Evolutionary conservation across 2,797 vertebrate species (phyloP).

Genomic region (Trachurus trachurus): DNA sequence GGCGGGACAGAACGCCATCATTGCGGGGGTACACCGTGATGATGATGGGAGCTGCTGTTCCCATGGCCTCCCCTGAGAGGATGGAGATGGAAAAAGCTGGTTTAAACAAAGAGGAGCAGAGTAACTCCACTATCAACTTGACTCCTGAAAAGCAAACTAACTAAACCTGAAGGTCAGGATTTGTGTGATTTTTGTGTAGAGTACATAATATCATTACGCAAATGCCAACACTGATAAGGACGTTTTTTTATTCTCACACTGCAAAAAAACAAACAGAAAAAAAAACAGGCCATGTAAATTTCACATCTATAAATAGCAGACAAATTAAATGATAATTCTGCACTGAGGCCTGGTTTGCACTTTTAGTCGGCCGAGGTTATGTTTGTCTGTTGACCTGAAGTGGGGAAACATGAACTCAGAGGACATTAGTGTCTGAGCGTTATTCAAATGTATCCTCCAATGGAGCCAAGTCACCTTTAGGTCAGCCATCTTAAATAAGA

Average conservation of each 20-base stretch:
- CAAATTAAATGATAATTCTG: constrained; percentile 14
- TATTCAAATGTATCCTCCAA: constrained; percentile 14
- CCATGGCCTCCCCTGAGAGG: constrained; percentile 88
- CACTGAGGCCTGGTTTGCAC: constrained; percentile 7
- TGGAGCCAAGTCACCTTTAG: not conserved
- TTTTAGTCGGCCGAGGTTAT: constrained; percentile 1
- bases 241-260: not conserved
- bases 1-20: constrained; percentile 89
- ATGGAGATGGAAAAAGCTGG: not conserved
- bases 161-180: constrained; percentile 46
- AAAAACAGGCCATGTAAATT: not conserved
- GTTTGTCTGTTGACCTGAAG: constrained; percentile 11
- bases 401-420: not conserved
- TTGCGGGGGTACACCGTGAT: constrained; percentile 91
- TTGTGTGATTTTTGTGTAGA: constrained; percentile 1
- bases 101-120: constrained; percentile 11
- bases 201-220: constrained; percentile 28
- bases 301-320: constrained; percentile 14
- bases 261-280: not conserved
- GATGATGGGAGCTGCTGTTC: constrained; percentile 90
- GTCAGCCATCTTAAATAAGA: not conserved
- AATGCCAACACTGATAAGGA: not conserved
- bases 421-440: constrained; percentile 2
- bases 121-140: not conserved
- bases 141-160: not conserved